Evolutionary conservation across 2,797 vertebrate genomes (phyloP), one percentile per base, ranked within the genome.

Genomic region (Phoeniculus purpureus): DNA sequence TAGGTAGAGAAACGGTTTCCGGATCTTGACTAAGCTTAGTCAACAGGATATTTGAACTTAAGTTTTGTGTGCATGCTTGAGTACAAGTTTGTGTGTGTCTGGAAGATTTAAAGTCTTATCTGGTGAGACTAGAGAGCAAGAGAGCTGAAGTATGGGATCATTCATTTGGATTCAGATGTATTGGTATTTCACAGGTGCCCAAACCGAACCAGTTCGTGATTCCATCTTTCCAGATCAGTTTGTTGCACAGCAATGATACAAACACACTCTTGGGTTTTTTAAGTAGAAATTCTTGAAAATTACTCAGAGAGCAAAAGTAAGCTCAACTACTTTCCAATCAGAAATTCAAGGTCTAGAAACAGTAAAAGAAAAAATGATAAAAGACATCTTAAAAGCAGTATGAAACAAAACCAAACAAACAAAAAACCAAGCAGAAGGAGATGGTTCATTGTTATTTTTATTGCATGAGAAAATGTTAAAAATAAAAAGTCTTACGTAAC

Each of bases 1-100:
- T 92, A 95, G 74, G 54, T 34, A 95, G 74, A 94, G 83, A 90
- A 95, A 81, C 40, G 43, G 67, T 86, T 95, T 94, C 90, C 47
- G 43, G 88, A 91, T 94, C 83, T 94, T 88, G 60, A 71, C 78
- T 95, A 90, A 92, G 74, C 88, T 95, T 81, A 91, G 90, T 90
- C 94, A 95, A 96, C 88, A 96, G 86, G 88, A 90, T 95, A 84
- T 91, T 88, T 94, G 90, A 90, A 93, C 73, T 87, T 21, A 85
- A 84, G 68, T 81, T 93, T 84, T 85, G 68, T 77, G 65, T 84
- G 29, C 76, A 6, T 76, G 54, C 45, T 66, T 79, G 31, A 86
- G 70, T 59, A 84, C 27, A 79, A 81, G 86, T 56, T 31, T 84
- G 23, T 13, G 59, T 68, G 32, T 90, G 83, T 90, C 83, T 81